Evolutionary conservation across 2,113 vertebrate genomes (phyloP).

Genomic region (Corapipo altera): DNA sequence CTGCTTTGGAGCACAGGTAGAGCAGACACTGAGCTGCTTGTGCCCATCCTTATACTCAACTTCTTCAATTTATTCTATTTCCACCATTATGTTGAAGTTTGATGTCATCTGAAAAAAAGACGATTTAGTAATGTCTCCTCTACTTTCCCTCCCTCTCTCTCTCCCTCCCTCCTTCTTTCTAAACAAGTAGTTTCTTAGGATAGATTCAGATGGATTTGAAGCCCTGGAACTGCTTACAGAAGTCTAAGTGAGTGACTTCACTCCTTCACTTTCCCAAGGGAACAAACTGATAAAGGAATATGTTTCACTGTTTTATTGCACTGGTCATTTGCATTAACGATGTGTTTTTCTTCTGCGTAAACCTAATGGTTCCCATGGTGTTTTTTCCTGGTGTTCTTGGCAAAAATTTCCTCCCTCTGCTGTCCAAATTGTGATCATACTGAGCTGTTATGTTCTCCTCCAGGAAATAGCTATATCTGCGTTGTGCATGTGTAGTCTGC

Average conservation of each 20-base stretch:
- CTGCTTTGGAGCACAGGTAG: background rate
- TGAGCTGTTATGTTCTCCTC: background rate
- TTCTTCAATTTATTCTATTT: background rate
- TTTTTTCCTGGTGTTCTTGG: slow-evolving; percentile 1
- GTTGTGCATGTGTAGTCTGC: background rate
- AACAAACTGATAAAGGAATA: slow-evolving; percentile 7
- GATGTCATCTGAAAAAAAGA: background rate
- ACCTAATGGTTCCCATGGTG: background rate
- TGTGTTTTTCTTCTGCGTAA: background rate
- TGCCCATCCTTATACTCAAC: background rate
- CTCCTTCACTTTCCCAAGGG: slow-evolving; percentile 1
- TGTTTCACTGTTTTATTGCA: background rate
- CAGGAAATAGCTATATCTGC: background rate
- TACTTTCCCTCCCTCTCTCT: background rate
- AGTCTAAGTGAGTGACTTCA: background rate
- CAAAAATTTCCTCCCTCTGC: background rate
- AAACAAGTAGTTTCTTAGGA: background rate
- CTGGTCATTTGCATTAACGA: background rate
- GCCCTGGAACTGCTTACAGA: background rate
- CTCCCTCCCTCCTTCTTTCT: background rate
- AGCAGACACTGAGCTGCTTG: background rate
- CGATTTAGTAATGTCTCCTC: background rate
- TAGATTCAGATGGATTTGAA: background rate
- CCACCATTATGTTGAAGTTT: background rate
- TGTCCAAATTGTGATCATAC: background rate